Conservation (phyloP, 2,888 invertebrate species). For the Agrotis segetum region DNA sequence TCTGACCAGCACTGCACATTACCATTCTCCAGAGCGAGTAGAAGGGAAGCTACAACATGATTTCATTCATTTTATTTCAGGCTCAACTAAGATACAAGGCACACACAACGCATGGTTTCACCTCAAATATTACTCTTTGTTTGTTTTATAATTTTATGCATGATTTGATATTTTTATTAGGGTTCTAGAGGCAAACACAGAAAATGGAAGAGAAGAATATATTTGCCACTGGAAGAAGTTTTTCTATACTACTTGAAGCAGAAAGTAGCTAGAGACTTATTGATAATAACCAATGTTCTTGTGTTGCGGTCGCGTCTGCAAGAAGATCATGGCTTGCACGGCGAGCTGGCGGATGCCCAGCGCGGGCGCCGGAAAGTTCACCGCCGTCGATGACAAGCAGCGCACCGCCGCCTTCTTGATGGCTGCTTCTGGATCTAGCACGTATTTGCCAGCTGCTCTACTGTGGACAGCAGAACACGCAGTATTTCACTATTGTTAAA, state of each 20-base stretch:
- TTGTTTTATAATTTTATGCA: no score
- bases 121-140: neutral
- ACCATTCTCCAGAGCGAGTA: slow-evolving; percentile 94
- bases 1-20: slow-evolving; percentile 95
- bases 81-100: neutral
- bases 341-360: slow-evolving; percentile 88
- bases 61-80: neutral
- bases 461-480: slow-evolving; percentile 29
- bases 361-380: slow-evolving; percentile 81
- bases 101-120: neutral
- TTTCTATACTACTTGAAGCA: neutral
- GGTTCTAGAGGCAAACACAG: neutral
- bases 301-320: slow-evolving; percentile 87
- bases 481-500: neutral
- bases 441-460: slow-evolving; percentile 61
- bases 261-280: neutral
- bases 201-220: neutral
- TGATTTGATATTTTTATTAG: no score
- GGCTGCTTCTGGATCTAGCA: slow-evolving; percentile 71
- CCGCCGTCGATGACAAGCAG: slow-evolving; percentile 78
- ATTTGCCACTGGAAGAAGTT: neutral
- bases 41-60: slow-evolving; percentile 90
- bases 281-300: slow-evolving; percentile 75
- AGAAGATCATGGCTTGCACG: slow-evolving; percentile 93
- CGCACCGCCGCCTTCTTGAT: slow-evolving; percentile 81